Percentiles rank a stretch among this genome's conserved stretches.
phyloP scores from a whole-genome alignment of 1,140 invertebrate species.

The Trypoxylus dichotomus region DNA sequence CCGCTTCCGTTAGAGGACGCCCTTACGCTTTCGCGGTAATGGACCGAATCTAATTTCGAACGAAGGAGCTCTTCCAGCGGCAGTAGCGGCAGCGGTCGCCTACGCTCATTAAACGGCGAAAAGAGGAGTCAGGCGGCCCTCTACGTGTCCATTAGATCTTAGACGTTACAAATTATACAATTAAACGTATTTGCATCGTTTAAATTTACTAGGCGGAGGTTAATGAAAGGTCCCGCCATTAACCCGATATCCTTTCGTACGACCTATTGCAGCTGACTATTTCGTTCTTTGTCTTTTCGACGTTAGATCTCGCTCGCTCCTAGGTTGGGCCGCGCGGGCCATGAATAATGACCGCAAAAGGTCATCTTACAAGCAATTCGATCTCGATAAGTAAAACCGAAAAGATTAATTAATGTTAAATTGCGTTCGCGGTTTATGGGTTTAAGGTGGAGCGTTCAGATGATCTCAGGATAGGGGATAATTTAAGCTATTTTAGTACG shows the following conservation, averaged over 20 bases:
- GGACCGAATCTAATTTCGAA: not conserved
- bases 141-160: conserved; percentile 12
- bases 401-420: conserved; percentile 14
- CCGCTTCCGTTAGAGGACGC: not conserved
- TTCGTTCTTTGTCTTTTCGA: not conserved
- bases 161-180: conserved; percentile 23
- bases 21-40: not conserved
- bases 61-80: not conserved
- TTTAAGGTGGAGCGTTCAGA: too few species aligned
- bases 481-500: too few species aligned
- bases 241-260: conserved; percentile 18
- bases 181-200: conserved; percentile 22
- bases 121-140: too few species aligned
- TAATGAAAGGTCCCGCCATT: conserved; percentile 16
- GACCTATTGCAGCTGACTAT: not conserved
- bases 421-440: not conserved
- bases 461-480: too few species aligned
- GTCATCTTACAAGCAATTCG: not conserved
- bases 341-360: not conserved
- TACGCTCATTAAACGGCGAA: not conserved
- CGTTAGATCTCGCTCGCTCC: not conserved
- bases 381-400: conserved; percentile 17
- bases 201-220: conserved; percentile 11
- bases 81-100: too few species aligned
- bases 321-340: not conserved